A percentile compares a stretch with the other conserved stretches of the same genome.
Conservation (phyloP, 2,113 vertebrate species). For the Rhea pennata region DNA sequence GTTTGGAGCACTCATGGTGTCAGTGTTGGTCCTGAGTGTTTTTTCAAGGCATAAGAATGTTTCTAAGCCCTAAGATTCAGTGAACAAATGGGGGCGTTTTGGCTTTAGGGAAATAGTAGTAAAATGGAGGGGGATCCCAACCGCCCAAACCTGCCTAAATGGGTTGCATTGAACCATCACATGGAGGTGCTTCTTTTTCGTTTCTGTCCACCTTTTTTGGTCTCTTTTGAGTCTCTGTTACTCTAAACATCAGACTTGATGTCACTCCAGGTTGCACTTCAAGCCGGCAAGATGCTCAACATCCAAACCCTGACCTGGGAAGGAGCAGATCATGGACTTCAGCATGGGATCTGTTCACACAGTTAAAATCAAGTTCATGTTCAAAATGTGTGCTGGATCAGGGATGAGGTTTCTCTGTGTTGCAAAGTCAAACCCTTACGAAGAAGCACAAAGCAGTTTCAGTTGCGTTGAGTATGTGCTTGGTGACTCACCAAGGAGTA, state of each 20-base stretch:
- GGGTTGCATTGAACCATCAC: neutral
- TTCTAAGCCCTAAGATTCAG: neutral
- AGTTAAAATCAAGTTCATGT: neutral
- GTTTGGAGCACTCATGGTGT: accelerated
- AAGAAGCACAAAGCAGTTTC: neutral
- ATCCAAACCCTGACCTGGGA: neutral
- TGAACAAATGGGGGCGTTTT: neutral
- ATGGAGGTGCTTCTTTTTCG: neutral
- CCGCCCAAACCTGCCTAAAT: neutral
- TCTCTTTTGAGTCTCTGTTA: neutral
- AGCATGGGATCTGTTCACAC: neutral
- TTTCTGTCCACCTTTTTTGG: neutral
- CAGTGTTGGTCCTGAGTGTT: neutral
- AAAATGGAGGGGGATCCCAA: accelerated
- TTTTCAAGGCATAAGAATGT: neutral
- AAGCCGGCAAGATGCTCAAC: neutral
- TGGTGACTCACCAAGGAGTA: neutral
- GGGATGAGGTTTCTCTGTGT: neutral
- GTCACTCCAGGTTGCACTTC: neutral
- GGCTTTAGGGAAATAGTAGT: neutral
- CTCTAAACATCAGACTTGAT: neutral
- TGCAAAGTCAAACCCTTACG: neutral
- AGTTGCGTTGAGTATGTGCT: neutral
- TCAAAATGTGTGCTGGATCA: neutral
- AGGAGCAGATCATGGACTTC: neutral